phyloP scores from a whole-genome alignment of 30 jellyfish, hydroid and myxozoan species.

The Cassiopea xamachana region DNA sequence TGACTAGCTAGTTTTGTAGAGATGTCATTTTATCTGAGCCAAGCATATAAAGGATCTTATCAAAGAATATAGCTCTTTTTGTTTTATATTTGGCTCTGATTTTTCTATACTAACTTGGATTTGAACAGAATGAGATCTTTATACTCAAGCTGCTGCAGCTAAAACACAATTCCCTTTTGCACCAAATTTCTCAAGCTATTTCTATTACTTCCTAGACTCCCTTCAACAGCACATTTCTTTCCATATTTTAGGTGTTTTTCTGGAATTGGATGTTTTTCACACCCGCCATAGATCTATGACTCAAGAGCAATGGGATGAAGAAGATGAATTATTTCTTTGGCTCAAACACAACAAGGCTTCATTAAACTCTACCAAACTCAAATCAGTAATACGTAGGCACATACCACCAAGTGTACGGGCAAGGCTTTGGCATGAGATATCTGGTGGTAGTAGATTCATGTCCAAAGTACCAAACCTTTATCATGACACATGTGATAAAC shows the following conservation, averaged over 20 bases:
- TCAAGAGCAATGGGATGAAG: slow-evolving; percentile 57
- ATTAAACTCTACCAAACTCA: slow-evolving; percentile 52
- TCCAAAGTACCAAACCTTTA: slow-evolving; percentile 77
- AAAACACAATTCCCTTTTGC: too few species aligned
- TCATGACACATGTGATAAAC: slow-evolving; percentile 77
- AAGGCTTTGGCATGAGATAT: slow-evolving; percentile 79
- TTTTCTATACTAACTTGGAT: too few species aligned
- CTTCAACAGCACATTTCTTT: too few species aligned
- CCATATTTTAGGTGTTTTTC: slow-evolving; percentile 32
- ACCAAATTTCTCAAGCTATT: too few species aligned
- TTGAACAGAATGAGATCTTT: too few species aligned
- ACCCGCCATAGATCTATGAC: slow-evolving; percentile 27
- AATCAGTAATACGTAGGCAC: slow-evolving; percentile 67
- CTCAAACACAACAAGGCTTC: slow-evolving; percentile 52
- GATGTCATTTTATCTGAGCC: too few species aligned
- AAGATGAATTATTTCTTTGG: slow-evolving; percentile 55
- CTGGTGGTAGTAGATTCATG: slow-evolving; percentile 87
- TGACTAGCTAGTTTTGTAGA: too few species aligned
- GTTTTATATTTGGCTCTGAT: too few species aligned
- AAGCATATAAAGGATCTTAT: too few species aligned
- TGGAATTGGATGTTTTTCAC: slow-evolving; percentile 52
- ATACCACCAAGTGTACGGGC: slow-evolving; percentile 71
- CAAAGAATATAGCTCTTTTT: too few species aligned
- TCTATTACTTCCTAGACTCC: background rate
- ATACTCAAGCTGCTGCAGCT: too few species aligned